These are phyloP conservation scores for Hiodon tergisus DNA, from an alignment of 2,113 vertebrate genomes.

Conservation along the genomic window DNA sequence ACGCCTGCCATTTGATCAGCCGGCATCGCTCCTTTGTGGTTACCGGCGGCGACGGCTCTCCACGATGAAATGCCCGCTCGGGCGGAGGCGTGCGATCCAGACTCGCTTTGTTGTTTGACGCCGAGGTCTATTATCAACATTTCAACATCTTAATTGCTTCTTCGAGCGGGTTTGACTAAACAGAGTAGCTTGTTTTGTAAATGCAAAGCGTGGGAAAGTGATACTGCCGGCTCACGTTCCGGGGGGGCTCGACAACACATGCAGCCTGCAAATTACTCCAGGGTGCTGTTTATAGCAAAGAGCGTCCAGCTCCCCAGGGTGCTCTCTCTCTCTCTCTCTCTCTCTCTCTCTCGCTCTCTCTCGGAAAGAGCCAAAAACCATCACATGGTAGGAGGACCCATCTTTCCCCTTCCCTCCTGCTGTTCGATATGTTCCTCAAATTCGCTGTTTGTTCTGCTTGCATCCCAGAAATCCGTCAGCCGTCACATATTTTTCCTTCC, in stretches of 20 bases:
- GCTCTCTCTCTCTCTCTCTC: no score
- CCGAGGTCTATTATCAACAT: constrained; percentile 11
- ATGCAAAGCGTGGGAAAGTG: background rate
- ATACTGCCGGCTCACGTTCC: background rate
- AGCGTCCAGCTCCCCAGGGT: background rate
- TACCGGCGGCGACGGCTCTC: background rate
- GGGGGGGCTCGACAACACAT: no score
- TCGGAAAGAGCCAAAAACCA: no score
- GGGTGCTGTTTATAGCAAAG: background rate
- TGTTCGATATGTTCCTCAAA: no score
- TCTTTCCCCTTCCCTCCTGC: no score
- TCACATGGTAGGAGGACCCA: no score
- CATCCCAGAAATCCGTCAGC: no score
- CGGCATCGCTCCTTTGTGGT: background rate
- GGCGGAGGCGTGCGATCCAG: background rate
- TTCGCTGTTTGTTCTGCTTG: no score
- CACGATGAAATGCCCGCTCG: background rate
- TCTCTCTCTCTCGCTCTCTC: no score
- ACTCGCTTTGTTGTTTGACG: background rate
- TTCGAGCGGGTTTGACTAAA: background rate
- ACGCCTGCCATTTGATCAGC: background rate
- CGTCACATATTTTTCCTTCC: no score
- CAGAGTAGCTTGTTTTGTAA: background rate
- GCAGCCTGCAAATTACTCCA: background rate
- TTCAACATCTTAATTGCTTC: constrained; percentile 1